These are phyloP conservation scores for Magallana ariakensis DNA, from an alignment of 1,140 invertebrate genomes.

Conservation along the genomic window DNA sequence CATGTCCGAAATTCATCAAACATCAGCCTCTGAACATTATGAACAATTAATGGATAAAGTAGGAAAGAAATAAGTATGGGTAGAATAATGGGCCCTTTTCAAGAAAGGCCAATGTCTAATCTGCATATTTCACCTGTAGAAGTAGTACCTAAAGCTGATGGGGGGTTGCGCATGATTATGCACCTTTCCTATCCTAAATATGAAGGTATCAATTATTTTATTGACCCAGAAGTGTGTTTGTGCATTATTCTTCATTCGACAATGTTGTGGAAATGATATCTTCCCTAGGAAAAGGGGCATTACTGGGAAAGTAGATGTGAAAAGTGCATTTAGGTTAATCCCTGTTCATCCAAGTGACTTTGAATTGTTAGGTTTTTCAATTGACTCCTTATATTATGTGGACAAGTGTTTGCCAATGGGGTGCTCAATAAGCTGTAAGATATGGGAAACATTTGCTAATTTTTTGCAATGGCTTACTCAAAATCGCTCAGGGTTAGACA, in stretches of 20 bases:
- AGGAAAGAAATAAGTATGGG: too few species aligned
- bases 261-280: conserved; percentile 24
- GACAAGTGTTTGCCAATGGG: conserved; percentile 46
- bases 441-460: conserved; percentile 41
- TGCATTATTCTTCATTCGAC: conserved; percentile 44
- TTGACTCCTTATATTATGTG: background rate
- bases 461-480: conserved; percentile 42
- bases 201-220: conserved; percentile 42
- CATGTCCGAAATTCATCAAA: too few species aligned
- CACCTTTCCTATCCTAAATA: conserved; percentile 46
- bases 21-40: too few species aligned
- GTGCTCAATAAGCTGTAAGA: background rate
- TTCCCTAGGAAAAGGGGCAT: background rate
- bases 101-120: too few species aligned
- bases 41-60: too few species aligned
- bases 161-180: conserved; percentile 31
- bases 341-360: conserved; percentile 21
- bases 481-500: background rate
- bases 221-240: background rate
- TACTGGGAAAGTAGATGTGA: conserved; percentile 23
- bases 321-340: conserved; percentile 10
- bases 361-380: conserved; percentile 40
- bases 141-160: conserved; percentile 28
- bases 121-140: conserved; percentile 20
- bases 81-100: too few species aligned